A percentile compares a stretch with the other conserved stretches of the same genome.
phyloP scores from a whole-genome alignment of 2,797 vertebrate genomes.

The Arremon aurantiirostris region DNA sequence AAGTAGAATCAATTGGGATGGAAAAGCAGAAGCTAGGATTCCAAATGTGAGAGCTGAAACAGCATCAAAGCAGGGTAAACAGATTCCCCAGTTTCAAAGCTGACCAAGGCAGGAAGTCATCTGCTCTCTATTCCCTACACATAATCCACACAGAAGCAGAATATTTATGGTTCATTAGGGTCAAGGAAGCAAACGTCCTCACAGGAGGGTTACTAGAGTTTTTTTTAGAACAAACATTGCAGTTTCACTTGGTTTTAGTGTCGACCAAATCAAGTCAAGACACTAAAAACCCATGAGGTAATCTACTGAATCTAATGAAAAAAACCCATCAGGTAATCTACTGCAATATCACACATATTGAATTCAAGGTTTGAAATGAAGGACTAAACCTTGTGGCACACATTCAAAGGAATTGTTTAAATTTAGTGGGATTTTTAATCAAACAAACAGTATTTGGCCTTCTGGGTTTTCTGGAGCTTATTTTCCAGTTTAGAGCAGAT shows the following conservation, averaged over 20 bases:
- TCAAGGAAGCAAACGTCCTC: background rate
- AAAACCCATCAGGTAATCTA: background rate
- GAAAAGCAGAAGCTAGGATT: constrained; percentile 9
- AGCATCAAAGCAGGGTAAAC: background rate
- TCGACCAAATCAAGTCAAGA: no score
- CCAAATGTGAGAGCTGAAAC: background rate
- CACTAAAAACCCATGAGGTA: background rate
- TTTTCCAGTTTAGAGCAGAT: background rate
- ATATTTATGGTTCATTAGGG: background rate
- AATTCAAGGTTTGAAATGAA: background rate
- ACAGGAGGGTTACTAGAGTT: background rate
- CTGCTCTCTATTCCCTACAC: background rate
- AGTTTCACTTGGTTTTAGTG: background rate
- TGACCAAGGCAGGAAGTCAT: background rate
- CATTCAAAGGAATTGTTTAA: background rate
- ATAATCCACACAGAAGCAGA: background rate
- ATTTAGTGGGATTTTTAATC: background rate
- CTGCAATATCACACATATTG: background rate
- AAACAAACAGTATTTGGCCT: background rate
- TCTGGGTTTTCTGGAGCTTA: background rate
- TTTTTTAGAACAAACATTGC: background rate
- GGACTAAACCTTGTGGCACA: background rate
- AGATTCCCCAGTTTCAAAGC: background rate
- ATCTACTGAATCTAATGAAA: no score
- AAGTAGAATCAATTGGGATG: background rate